Evolutionary conservation across 2,797 vertebrate species (phyloP), one percentile per base, ranked within the genome.

Genomic region (Rhabdophis nuchalis): DNA sequence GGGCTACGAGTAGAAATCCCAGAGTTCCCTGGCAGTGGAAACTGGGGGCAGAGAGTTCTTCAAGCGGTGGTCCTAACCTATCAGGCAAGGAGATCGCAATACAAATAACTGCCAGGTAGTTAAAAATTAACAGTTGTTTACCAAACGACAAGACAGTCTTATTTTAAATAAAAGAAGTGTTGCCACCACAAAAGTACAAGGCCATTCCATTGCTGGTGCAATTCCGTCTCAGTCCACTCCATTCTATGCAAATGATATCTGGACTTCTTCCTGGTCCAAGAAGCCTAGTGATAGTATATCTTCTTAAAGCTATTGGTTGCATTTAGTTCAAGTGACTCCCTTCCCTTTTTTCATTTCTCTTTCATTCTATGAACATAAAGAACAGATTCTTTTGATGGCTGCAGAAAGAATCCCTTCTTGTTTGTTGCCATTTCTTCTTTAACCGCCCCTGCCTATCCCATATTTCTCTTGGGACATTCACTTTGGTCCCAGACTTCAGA

Each of bases 161-260:
- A 94, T 89, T 86, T 92, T 0, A 64, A 53, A 94, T 5, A 52
- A 29, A 90, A 8, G 27, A 32, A 29, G 89, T 85, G 87, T 87
- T 87, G 89, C 64, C 92, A 23, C 41, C 54, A 85, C 92, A n/a
- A 82, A 60, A 87, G 88, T 92, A 93, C 87, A 95, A 95, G 77
- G 57, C 87, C 86, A 88, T 91, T 1, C 89, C 52, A 92, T 46
- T 64, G 60, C 91, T 93, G 50, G 58, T 92, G 86, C 91, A 93
- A 64, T 68, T 93, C 93, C 93, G 41, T 11, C 93, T 89, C 87
- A 60, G 60, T 93, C 93, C 94, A 56, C 11, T 94, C 91, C 87
- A 58, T 93, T 54, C 13, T 32, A 52, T 93, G 87, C 89, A 86
- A 95, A 94, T n/a, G 92, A 93, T 50, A 94, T 46, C 11, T 90